These are phyloP conservation scores for Coregonus suidteri DNA, from an alignment of 2,797 vertebrate genomes.

Conservation along the genomic window DNA sequence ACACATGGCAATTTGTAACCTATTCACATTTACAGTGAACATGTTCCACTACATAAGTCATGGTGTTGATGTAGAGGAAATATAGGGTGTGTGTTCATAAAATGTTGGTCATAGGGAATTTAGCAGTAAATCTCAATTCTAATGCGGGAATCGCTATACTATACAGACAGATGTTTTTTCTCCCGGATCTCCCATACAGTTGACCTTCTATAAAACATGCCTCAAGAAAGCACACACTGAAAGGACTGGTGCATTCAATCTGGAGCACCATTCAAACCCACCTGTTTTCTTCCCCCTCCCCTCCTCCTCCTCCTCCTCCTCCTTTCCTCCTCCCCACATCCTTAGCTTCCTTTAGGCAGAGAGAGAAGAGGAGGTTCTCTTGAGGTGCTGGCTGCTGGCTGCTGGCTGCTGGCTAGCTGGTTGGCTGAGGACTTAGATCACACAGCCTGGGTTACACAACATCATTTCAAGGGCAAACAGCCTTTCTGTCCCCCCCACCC, in stretches of 20 bases:
- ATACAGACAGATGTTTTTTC: background rate
- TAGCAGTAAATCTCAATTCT: background rate
- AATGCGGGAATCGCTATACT: background rate
- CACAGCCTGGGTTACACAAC: constrained; percentile 51
- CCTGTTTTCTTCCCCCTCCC: constrained; percentile 50
- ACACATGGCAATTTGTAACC: background rate
- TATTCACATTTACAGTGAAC: background rate
- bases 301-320: background rate
- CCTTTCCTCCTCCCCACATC: constrained; percentile 40
- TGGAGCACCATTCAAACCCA: constrained; percentile 48
- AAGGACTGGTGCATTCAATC: constrained; percentile 45
- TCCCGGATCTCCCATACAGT: constrained; percentile 28
- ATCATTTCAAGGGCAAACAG: constrained; percentile 64
- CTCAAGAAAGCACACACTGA: constrained; percentile 41
- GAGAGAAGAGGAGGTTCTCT: constrained; percentile 14
- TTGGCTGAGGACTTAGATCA: constrained; percentile 24
- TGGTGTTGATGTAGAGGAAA: background rate
- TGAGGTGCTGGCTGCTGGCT: constrained; percentile 7
- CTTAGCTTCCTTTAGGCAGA: constrained; percentile 28
- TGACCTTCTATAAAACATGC: constrained; percentile 37
- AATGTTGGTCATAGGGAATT: background rate
- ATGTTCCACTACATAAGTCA: background rate
- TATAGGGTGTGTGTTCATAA: background rate
- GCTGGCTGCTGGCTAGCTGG: constrained; percentile 14
- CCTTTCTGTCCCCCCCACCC: constrained; percentile 22